Evolutionary conservation across 2,797 vertebrate species (phyloP).

Genomic region (Miichthys miiuy): DNA sequence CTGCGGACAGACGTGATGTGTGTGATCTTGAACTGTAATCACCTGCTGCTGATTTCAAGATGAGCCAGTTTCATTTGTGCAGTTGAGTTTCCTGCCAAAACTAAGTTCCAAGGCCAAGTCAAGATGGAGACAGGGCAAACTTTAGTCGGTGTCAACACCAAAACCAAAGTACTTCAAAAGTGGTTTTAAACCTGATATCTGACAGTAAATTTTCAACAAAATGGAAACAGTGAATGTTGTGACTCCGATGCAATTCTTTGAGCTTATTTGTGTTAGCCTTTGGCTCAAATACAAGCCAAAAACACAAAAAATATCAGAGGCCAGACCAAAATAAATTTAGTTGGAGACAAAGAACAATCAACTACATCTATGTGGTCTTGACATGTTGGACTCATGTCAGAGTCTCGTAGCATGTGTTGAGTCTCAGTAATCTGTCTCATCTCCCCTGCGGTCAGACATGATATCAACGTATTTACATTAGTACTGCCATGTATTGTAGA

Average conservation of each 20-base stretch:
- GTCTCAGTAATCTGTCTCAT: conserved; percentile 24
- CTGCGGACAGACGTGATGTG: background rate
- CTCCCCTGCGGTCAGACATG: conserved; percentile 27
- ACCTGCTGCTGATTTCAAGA: conserved; percentile 21
- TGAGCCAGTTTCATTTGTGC: conserved; percentile 3
- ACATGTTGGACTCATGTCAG: conserved; percentile 12
- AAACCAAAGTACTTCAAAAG: conserved; percentile 23
- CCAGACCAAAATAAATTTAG: conserved; percentile 16
- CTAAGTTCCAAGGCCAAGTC: conserved; percentile 1
- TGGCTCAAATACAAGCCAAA: conserved; percentile 17
- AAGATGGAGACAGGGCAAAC: background rate
- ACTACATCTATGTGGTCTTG: background rate
- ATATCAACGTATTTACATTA: conserved; percentile 40
- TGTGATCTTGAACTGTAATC: conserved; percentile 13
- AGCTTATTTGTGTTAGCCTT: conserved; percentile 29
- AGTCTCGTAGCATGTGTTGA: conserved; percentile 2
- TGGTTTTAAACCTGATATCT: conserved; percentile 8
- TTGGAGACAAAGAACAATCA: conserved; percentile 25
- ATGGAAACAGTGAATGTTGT: background rate
- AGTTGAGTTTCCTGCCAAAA: background rate
- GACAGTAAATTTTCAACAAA: background rate
- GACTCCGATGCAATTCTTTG: conserved; percentile 21
- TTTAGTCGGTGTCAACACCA: conserved; percentile 10
- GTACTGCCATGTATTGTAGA: background rate
- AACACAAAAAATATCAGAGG: conserved; percentile 24